A percentile compares a stretch with the other conserved stretches of the same genome.
Evolutionary conservation across 2,113 vertebrate species (phyloP).

Genomic region (Bos taurus): ARS-UCD2.0 NC_037345.1:33313001-33313500

Average conservation of each 20-base stretch:
- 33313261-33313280: background rate
- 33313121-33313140: background rate
- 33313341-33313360: background rate
- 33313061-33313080: background rate
- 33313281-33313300: background rate
- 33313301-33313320: background rate
- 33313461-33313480: background rate
- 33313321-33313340: background rate
- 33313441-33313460: background rate
- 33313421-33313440: background rate
- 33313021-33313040: background rate
- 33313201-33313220: background rate
- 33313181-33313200: background rate
- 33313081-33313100: background rate
- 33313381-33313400: background rate
- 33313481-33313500: background rate
- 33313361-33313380: background rate
- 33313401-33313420: background rate
- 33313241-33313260: background rate
- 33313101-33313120: background rate
- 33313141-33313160: background rate
- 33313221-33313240: background rate
- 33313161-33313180: background rate
- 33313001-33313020: background rate
- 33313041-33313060: background rate